Conservation (phyloP, 2,888 invertebrate species). For the Chalcis sispes region DNA sequence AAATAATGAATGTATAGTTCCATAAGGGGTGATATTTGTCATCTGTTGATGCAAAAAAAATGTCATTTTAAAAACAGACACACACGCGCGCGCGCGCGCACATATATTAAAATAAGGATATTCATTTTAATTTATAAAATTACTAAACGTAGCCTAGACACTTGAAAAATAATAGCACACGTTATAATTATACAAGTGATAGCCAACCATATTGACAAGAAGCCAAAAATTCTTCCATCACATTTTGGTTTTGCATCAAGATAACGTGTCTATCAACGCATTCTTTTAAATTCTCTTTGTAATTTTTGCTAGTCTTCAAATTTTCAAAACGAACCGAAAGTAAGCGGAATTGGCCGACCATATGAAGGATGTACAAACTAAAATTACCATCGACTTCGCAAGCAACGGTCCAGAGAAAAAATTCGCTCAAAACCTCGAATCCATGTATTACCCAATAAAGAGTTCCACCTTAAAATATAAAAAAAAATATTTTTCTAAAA, state of each 20-base stretch:
- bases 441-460: conserved; percentile 16
- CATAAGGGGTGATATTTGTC: no score
- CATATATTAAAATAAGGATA: no score
- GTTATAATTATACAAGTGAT: conserved; percentile 60
- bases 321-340: conserved; percentile 56
- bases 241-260: conserved; percentile 54
- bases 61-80: no score
- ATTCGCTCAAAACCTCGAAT: background rate
- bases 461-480: conserved; percentile 6
- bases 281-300: conserved; percentile 45
- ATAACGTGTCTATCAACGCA: conserved; percentile 56
- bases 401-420: conserved; percentile 38
- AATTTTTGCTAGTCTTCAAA: conserved; percentile 30
- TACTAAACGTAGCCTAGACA: conserved; percentile 23
- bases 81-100: no score
- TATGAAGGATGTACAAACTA: conserved; percentile 62
- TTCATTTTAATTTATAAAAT: background rate
- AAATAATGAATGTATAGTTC: conserved; percentile 27
- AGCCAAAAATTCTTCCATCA: conserved; percentile 62
- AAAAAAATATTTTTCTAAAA: background rate
- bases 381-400: conserved; percentile 61
- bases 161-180: conserved; percentile 64
- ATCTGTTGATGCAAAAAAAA: no score
- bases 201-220: conserved; percentile 61
- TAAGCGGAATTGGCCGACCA: conserved; percentile 59